phyloP scores from a whole-genome alignment of 2,113 vertebrate species.

The Psophia crepitans region DNA sequence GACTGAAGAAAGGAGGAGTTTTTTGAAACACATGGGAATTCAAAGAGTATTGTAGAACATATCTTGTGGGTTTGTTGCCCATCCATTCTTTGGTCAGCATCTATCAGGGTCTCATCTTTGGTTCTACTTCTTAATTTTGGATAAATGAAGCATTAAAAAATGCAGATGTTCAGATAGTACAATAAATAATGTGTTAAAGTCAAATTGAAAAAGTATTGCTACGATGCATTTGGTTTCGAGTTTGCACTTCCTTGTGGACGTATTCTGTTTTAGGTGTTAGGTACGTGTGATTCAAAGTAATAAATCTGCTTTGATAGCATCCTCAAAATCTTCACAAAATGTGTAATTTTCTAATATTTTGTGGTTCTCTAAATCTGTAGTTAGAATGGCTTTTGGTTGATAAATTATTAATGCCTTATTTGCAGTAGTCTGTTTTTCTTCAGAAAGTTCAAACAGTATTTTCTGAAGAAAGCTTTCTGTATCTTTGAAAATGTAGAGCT shows the following conservation, averaged over 20 bases:
- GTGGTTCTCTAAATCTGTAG: not conserved
- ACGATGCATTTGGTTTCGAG: not conserved
- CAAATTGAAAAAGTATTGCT: not conserved
- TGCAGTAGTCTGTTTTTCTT: not conserved
- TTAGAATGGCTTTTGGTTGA: not conserved
- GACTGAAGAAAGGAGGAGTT: not conserved
- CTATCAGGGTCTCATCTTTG: not conserved
- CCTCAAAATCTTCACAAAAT: not conserved
- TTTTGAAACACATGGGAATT: not conserved
- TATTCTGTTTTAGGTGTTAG: not conserved
- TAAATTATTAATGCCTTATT: not conserved
- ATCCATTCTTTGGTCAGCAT: not conserved
- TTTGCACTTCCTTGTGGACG: not conserved
- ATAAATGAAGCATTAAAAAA: not conserved
- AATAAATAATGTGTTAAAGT: not conserved
- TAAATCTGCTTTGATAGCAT: not conserved
- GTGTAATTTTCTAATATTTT: not conserved
- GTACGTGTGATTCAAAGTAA: not conserved
- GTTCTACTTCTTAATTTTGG: not conserved
- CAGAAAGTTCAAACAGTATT: not conserved
- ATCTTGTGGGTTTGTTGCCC: not conserved
- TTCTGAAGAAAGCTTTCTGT: slow-evolving; percentile 1
- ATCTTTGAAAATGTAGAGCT: not conserved
- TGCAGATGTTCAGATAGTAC: not conserved
- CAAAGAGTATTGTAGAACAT: not conserved